Evolutionary conservation across 2,888 invertebrate species (phyloP), one percentile per base, ranked within the genome.

Genomic region (Eretmocerus hayati): DNA sequence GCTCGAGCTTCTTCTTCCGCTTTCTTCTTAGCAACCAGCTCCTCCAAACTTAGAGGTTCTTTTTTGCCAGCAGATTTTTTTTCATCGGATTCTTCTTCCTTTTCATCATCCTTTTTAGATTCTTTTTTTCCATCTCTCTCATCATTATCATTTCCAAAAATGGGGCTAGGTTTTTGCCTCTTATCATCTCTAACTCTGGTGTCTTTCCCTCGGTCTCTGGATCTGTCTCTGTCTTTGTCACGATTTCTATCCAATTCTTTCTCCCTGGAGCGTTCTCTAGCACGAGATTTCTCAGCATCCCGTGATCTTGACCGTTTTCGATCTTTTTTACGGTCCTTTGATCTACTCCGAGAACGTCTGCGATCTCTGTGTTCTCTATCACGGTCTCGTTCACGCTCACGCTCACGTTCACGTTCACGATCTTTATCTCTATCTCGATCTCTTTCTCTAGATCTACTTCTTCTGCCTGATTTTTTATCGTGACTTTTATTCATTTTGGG

Each of bases 11-110:
- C 89, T 63, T 96, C 94, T 66, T 96, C 94, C 1, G 91, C 91
- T 66, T 97, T 95, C 67, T 95, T 95, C 72, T 94, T 95, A 0
- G 91, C 87, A 40, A 99, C 74, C 33, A 99, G 72, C 69, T 99
- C 96, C 69, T 99, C 99, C 47, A 99, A 74, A 5, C 97, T 97
- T 15, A 97, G 74, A 0, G 99, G 99, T 66, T 96, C 95, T 42
- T 79, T 81, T 60, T 84, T 84, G 0, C 56, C 5, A 15, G 23
- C 5, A 5, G 22, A 23, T 22, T 4, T 3, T 22, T 39, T 18
- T 6, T 39, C 11, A n/a, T 39, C 65, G 22, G 74, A 74, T 11
- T 54, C 56, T 15, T 70, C 69, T 13, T 56, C 53, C 3, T 67
- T 66, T 1, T 70, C 67, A 5, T 70, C 62, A 8, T 74, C 72